Conservation (phyloP, 2,797 vertebrate species). For the Gymnothorax reevesii region DNA sequence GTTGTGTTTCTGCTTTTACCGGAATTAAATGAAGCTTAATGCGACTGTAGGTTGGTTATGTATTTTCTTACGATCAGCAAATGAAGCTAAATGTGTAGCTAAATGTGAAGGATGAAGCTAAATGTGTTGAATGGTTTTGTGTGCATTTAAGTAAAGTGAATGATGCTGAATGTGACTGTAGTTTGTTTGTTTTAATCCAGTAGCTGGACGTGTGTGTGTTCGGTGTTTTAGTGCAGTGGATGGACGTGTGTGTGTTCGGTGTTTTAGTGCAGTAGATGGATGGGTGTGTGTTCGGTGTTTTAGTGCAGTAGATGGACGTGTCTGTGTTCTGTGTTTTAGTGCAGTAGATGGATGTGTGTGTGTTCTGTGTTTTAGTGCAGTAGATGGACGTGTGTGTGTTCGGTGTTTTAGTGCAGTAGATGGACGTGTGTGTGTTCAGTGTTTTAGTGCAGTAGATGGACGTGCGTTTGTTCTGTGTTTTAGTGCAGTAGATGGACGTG, state of each 20-base stretch:
- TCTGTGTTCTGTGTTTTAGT: background rate
- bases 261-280: background rate
- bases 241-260: background rate
- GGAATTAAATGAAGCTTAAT: background rate
- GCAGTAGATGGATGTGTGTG: background rate
- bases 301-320: background rate
- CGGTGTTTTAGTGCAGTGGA: background rate
- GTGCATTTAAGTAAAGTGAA: background rate
- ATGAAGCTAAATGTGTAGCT: background rate
- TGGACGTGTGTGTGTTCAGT: background rate
- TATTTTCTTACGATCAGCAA: too few relatives aligned
- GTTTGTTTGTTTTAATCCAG: background rate
- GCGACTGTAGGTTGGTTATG: background rate
- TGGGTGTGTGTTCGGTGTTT: too few relatives aligned
- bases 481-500: background rate
- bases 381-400: background rate
- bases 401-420: background rate
- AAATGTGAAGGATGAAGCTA: too few relatives aligned
- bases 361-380: background rate
- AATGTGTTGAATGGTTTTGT: background rate
- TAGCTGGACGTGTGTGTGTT: background rate
- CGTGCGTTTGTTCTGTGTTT: too few relatives aligned
- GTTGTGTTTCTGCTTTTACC: background rate
- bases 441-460: background rate
- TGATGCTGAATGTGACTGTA: background rate